Base-by-base conservation (phyloP, 2,888 invertebrate genomes). In the Orchesellides sinensis region DNA sequence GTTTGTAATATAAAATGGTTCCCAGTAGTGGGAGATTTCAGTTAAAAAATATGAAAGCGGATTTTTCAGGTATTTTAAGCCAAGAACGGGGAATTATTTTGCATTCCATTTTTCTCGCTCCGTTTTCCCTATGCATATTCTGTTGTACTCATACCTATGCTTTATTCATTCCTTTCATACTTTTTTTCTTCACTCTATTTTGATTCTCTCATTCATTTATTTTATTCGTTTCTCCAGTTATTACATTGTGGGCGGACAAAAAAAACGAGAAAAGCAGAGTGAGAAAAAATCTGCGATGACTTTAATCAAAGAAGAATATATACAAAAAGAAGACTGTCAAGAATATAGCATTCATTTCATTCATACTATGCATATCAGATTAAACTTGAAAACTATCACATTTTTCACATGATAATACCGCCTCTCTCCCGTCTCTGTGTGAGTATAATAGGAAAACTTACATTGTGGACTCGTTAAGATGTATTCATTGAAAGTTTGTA, bases 21-120 rank as follows among this genome's bases (percentile, higher is more conserved):
- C n/a, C n/a, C n/a, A n/a, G n/a, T n/a, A n/a, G n/a, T n/a, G n/a
- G n/a, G n/a, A n/a, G n/a, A n/a, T n/a, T n/a, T n/a, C n/a, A n/a
- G n/a, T n/a, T n/a, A n/a, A n/a, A 35, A 19, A 25, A 49, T 54
- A 40, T 32, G 74, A 68, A 77, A 77, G 75, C 54, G 59, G 75
- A 68, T 78, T 69, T 47, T 61, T 78, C 74, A 74, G 74, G 77
- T 78, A 78, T 59, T 68, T 69, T 69, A 74, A 61, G 32, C 14
- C 8, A n/a, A 78, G 25, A 47, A 35, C 40, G 35, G 35, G 40
- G 59, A 77, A 69, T 56, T 69, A 49, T 63, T 61, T 70, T 27
- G 45, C 69, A 70, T 63, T 70, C 40, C 70, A 79, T 79, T 65
- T 65, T 52, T 65, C 27, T 29, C 27, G 47, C 23, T 63, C 45